phyloP scores from a whole-genome alignment of 2,113 vertebrate genomes.

The Himantopus leucocephalus region DNA sequence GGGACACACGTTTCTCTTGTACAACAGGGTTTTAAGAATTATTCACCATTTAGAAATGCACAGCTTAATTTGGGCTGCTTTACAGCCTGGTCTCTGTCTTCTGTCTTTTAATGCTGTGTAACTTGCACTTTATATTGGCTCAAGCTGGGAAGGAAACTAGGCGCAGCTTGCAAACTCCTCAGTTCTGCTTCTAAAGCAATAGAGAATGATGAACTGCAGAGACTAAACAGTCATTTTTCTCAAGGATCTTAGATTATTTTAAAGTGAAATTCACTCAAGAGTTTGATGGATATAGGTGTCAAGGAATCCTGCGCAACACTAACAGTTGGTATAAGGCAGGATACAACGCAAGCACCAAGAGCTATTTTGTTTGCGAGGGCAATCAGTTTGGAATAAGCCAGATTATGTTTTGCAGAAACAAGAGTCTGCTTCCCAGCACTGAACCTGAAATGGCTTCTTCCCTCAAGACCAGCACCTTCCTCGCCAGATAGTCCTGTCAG shows the following conservation, averaged over 20 bases:
- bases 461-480: not conserved
- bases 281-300: not conserved
- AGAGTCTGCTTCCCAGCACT: not conserved
- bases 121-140: conserved; percentile 25
- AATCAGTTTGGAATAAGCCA: not conserved
- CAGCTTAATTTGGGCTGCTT: conserved; percentile 28
- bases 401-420: not conserved
- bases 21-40: conserved; percentile 14
- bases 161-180: conserved; percentile 13
- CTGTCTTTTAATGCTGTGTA: conserved; percentile 1
- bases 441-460: not conserved
- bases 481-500: not conserved
- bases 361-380: not conserved
- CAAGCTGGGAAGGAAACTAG: conserved; percentile 49
- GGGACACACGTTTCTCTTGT: not conserved
- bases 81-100: conserved; percentile 9
- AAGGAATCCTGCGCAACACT: not conserved
- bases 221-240: conserved; percentile 12
- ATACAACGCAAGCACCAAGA: not conserved
- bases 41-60: conserved; percentile 40
- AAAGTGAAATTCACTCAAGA: not conserved
- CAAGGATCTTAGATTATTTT: conserved; percentile 22
- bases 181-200: conserved; percentile 26
- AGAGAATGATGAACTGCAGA: conserved; percentile 18
- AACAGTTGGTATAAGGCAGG: not conserved